Base-by-base conservation (phyloP, 2,797 vertebrate species). In the Argyrosomus regius region DNA sequence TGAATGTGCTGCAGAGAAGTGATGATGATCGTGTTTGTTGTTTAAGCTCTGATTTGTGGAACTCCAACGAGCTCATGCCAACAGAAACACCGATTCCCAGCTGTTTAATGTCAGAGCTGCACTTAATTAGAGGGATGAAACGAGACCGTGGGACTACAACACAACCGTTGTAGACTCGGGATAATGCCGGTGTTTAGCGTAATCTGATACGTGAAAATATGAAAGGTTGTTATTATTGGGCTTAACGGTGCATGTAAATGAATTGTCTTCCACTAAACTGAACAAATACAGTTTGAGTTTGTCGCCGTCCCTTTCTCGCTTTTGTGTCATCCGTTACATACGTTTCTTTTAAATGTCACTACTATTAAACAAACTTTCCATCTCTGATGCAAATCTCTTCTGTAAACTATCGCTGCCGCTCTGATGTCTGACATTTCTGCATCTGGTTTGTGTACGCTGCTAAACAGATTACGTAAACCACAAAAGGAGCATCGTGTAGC, bases 381-480 rank as follows among this genome's bases (percentile, higher is more conserved):
- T 56, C 24, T 24, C 26, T 48, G 39, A 77, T 46, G 41, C 50
- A 80, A 28, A 75, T 63, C 28, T 63, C 61, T 11, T 58, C 14
- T 59, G 48, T 10, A 57, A 66, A 61, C n/a, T 12, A 35, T 54
- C 9, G 4, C 39, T 31, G 70, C 66, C 2, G 10, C 59, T 56
- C 43, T 62, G n/a, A 43, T 17, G 18, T 74, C 53, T 62, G 64
- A 75, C 24, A 53, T 62, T 68, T 80, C 49, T 58, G 35, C 8
- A 48, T 78, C 69, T 75, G 45, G 28, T 72, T 57, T 66, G 31
- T 59, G 20, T 54, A 65, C 53, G 67, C 78, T 78, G 60, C 78
- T 58, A 74, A 63, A 24, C 24, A 59, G 76, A 87, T 77, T 61
- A 56, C 17, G 60, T 24, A 9, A 60, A 77, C 6, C 46, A 31